Base-by-base conservation (phyloP, 2,888 invertebrate genomes). In the Hetaerina titia region DNA sequence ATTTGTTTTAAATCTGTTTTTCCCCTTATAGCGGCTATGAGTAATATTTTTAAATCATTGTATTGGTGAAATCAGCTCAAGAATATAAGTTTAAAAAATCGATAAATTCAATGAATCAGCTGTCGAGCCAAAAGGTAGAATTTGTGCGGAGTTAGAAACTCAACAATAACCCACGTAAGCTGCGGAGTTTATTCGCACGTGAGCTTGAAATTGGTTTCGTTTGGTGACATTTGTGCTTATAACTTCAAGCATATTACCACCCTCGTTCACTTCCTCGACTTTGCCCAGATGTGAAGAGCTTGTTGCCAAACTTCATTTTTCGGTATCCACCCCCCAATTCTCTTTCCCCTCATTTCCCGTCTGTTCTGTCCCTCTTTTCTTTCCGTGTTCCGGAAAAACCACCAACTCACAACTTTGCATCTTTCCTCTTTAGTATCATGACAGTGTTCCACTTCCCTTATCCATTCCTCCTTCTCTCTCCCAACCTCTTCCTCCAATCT, bases 371-470 rank as follows among this genome's bases (percentile, higher is more conserved):
- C 13, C 81, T 11, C 7, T 81, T 81, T 81, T 31, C 25, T 81
- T 31, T 15, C 11, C 31, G 13, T 81, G 81, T 81, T 81, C 81
- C 81, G 81, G 81, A 81, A 81, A 45, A 81, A 31, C 31, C 81
- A 31, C n/a, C 31, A 1, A 31, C 81, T 81, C 81, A 81, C 31
- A 81, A 81, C 81, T 81, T 81, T 81, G 81, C 81, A 81, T 81
- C 81, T 31, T 31, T n/a, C 9, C 81, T 81, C 81, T 5, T 17
- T 17, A 17, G 2, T 17, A 17, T 1, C 1, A 11, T 5, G 11
- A 15, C 60, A 60, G 60, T 17, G 13, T 5, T 17, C 31, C 81
- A 31, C 31, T 81, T 81, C 17, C 69, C 31, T 31, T 81, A 11
- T 13, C 15, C 81, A 45, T 45, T 45, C 45, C 45, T 45, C 45